Conservation (phyloP, 2,888 invertebrate genomes). For the Platycheirus rosarum region DNA sequence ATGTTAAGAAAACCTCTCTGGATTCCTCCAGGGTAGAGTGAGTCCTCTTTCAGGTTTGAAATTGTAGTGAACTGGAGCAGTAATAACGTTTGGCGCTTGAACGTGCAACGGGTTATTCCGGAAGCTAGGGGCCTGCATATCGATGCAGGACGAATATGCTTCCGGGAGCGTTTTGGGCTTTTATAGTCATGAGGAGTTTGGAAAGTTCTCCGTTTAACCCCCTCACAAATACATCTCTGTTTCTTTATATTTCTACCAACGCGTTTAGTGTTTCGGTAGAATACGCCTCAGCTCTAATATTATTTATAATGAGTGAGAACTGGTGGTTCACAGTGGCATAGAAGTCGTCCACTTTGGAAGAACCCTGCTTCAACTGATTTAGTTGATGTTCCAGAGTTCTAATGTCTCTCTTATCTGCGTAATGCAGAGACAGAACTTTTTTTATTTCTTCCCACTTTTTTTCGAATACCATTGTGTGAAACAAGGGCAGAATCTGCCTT, state of each 20-base stretch:
- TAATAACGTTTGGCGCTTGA: slow-evolving; percentile 12
- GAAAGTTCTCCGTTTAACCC: slow-evolving; percentile 36
- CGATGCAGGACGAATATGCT: slow-evolving; percentile 57
- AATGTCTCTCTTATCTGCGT: slow-evolving; percentile 30
- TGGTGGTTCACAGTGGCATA: slow-evolving; percentile 66
- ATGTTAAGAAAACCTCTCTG: no score
- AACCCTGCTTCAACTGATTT: slow-evolving; percentile 54
- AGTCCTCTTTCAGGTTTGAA: not conserved
- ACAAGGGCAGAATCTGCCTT: no score
- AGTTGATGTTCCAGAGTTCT: slow-evolving; percentile 65
- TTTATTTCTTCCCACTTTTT: slow-evolving; percentile 15
- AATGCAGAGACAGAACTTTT: slow-evolving; percentile 27
- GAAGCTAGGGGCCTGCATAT: slow-evolving; percentile 52
- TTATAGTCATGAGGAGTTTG: slow-evolving; percentile 36
- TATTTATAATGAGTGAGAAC: slow-evolving; percentile 69
- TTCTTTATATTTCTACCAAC: slow-evolving; percentile 63
- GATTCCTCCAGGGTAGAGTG: not conserved
- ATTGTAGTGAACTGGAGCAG: slow-evolving; percentile 11
- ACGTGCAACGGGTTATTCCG: slow-evolving; percentile 18
- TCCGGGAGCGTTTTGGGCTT: slow-evolving; percentile 46
- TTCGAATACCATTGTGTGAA: no score
- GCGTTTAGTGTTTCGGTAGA: slow-evolving; percentile 58
- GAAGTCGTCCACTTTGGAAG: slow-evolving; percentile 58
- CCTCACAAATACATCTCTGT: slow-evolving; percentile 71
- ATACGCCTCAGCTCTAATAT: slow-evolving; percentile 67